A percentile compares a stretch with the other conserved stretches of the same genome.
phyloP scores from a whole-genome alignment of 2,888 invertebrate genomes.

The Seira ritae region DNA sequence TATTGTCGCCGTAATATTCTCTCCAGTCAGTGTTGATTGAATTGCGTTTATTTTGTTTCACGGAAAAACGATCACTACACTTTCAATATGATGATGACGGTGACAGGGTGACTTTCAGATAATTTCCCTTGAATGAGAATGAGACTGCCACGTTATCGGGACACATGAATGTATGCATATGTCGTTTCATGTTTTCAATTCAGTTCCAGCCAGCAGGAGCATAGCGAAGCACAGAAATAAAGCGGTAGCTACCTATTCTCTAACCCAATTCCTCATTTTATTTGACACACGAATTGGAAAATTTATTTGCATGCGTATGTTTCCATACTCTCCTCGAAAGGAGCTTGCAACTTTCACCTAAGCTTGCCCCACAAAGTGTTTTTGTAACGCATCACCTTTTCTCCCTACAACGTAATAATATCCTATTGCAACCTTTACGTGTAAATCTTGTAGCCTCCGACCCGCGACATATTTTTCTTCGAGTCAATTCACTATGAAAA shows the following conservation, averaged over 20 bases:
- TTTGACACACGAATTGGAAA: too few species aligned
- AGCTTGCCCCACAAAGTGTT: too few species aligned
- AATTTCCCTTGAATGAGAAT: neutral
- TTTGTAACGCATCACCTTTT: neutral
- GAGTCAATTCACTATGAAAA: neutral
- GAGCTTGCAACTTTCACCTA: too few species aligned
- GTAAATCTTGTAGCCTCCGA: neutral
- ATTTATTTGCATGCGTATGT: too few species aligned
- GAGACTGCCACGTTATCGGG: too few species aligned
- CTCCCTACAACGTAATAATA: neutral
- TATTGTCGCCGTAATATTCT: neutral
- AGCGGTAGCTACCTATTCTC: too few species aligned
- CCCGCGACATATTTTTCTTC: neutral
- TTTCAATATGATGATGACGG: neutral
- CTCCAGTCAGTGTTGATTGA: neutral
- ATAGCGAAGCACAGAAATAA: too few species aligned
- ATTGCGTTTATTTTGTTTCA: neutral
- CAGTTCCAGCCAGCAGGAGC: too few species aligned
- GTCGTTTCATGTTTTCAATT: too few species aligned
- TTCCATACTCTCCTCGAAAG: too few species aligned
- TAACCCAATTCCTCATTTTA: too few species aligned
- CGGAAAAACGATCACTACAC: neutral
- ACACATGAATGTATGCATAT: too few species aligned
- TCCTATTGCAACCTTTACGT: neutral
- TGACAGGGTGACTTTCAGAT: conserved; percentile 11